Evolutionary conservation across 2,113 vertebrate species (phyloP).

Genomic region (Leptobrachium leishanense): DNA sequence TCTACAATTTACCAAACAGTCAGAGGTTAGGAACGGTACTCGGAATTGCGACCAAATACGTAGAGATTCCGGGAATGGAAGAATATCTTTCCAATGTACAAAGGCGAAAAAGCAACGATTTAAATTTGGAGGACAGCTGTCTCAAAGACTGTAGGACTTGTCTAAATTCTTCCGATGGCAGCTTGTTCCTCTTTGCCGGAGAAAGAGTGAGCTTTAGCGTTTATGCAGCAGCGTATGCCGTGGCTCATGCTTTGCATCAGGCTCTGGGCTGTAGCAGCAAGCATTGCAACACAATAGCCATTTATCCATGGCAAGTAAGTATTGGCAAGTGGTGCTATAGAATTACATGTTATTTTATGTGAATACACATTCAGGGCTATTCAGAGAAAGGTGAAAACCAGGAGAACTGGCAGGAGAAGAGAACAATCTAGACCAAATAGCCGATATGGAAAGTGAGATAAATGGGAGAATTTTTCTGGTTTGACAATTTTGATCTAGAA

Average conservation of each 20-base stretch:
- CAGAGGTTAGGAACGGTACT: conserved; percentile 71
- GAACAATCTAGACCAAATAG: too few species aligned
- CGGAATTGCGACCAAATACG: conserved; percentile 64
- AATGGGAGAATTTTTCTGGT: too few species aligned
- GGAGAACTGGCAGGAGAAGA: too few species aligned
- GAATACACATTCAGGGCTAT: too few species aligned
- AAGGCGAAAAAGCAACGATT: accelerated
- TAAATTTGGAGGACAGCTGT: conserved; percentile 53
- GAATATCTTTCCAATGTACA: conserved; percentile 39
- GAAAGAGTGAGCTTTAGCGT: conserved; percentile 69
- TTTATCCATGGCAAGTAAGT: conserved; percentile 76
- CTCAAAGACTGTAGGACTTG: conserved; percentile 67
- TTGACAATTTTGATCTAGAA: too few species aligned
- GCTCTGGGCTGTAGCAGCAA: conserved; percentile 65
- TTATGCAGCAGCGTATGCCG: conserved; percentile 72
- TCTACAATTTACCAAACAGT: conserved; percentile 65
- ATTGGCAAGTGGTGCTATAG: background rate
- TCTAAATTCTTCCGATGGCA: conserved; percentile 39
- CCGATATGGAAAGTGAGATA: too few species aligned
- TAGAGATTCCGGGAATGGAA: conserved; percentile 64
- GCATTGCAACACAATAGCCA: conserved; percentile 54
- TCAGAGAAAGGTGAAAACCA: too few species aligned
- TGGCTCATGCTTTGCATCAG: conserved; percentile 74
- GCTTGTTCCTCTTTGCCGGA: conserved; percentile 56
- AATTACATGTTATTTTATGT: too few species aligned